Base-by-base conservation (phyloP, 2,113 vertebrate species). In the Cisticola juncidis region DNA sequence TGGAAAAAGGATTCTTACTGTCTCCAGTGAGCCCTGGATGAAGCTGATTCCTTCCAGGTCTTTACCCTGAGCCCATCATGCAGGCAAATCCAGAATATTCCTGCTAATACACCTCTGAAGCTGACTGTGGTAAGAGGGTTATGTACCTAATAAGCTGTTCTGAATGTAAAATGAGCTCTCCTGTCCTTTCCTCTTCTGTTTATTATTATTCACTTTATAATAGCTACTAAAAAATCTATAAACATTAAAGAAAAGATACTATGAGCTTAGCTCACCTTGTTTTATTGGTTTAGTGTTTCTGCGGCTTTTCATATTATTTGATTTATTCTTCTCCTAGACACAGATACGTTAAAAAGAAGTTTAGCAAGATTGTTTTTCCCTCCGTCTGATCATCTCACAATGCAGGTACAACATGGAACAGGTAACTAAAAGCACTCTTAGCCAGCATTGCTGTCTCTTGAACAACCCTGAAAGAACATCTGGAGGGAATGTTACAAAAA, bases 251-350 rank as follows among this genome's bases (percentile, higher is more conserved):
- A 92, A 85, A 91, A 96, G 70, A 95, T 88, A 95, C 79, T 60
- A 87, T 82, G 90, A 95, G 92, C 88, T 95, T 84, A 94, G 90
- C 97, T 97, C 96, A 99, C 99, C 98, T 92, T 98, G 96, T 97
- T 98, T 99, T 89, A 98, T 97, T 83, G 98, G 97, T 97, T 99
- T 99, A 93, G 98, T 97, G 94, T 98, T 98, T 98, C 98, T 98
- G 95, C 98, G 98, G 85, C 98, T 98, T 98, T 98, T 99, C 94
- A 97, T 97, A 60, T 95, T 95, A 94, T 98, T 99, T 85, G 98
- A 96, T 96, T 98, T 99, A 97, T 99, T 99, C 98, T 99, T 97
- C 95, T 97, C 97, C 97, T 97, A 97, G 96, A 96, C 94, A 97
- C 92, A 97, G 94, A 97, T 91, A 97, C 0, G 96, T 97, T 97